A percentile compares a stretch with the other conserved stretches of the same genome.
Conservation (phyloP, 2,888 invertebrate genomes). For the Lamellibrachia columna region DNA sequence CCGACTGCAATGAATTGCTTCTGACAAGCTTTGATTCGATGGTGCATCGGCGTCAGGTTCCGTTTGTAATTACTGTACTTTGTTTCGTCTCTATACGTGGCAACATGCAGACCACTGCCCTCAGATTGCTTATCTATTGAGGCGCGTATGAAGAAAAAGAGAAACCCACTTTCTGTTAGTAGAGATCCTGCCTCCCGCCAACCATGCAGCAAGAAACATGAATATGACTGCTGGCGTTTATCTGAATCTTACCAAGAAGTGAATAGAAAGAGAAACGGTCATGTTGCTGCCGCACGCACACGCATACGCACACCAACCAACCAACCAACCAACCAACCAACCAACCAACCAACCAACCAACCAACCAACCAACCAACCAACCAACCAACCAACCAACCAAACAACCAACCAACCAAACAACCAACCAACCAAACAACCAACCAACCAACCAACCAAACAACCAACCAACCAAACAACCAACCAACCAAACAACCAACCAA, state of each 20-base stretch:
- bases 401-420: neutral
- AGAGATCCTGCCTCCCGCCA: no score
- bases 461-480: neutral
- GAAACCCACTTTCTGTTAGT: neutral
- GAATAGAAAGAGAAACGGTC: no score
- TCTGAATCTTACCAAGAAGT: no score
- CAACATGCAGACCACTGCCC: neutral
- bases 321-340: neutral
- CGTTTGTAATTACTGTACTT: neutral
- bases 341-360: neutral
- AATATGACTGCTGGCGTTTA: no score
- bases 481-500: neutral
- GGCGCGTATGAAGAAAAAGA: neutral
- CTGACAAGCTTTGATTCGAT: neutral
- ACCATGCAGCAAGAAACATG: no score
- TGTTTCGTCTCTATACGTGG: neutral
- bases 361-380: neutral
- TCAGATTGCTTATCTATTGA: neutral
- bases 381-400: neutral
- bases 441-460: neutral
- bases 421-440: neutral
- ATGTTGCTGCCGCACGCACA: neutral
- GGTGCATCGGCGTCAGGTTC: neutral
- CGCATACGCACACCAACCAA: neutral
- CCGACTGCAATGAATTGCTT: neutral